These are phyloP conservation scores for Motacilla alba DNA, from an alignment of 2,113 vertebrate species.

Conservation along the genomic window DNA sequence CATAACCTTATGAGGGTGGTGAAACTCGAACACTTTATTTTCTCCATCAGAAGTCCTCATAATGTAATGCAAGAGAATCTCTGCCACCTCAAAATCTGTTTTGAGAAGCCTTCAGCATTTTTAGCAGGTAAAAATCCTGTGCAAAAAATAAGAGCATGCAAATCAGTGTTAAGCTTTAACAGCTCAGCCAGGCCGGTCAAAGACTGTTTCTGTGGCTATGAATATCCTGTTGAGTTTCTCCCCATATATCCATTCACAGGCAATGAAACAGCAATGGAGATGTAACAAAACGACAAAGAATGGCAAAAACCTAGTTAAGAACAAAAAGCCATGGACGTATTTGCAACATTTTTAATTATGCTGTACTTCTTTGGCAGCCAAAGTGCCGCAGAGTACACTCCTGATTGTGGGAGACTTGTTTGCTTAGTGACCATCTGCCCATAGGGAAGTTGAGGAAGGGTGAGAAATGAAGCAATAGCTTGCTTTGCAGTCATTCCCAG, in stretches of 20 bases:
- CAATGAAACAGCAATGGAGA: background rate
- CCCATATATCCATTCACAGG: background rate
- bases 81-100: slow-evolving; percentile 55
- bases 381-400: background rate
- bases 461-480: background rate
- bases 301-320: background rate
- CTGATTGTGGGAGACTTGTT: background rate
- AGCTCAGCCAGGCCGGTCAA: background rate
- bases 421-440: background rate
- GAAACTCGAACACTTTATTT: slow-evolving; percentile 76
- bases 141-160: background rate
- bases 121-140: slow-evolving; percentile 68
- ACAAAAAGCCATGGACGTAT: background rate
- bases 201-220: background rate
- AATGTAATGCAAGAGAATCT: slow-evolving; percentile 70
- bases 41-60: slow-evolving; percentile 59
- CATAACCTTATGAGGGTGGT: slow-evolving; percentile 70
- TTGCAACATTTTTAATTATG: background rate
- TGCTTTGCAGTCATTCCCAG: background rate
- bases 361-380: background rate
- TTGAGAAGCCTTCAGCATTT: slow-evolving; percentile 50
- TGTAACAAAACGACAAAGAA: background rate
- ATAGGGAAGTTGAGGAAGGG: fast-evolving
- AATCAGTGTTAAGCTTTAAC: background rate
- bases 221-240: background rate